These are phyloP conservation scores for Halcyon malimbica DNA, from an alignment of 2,113 vertebrate genomes.

Conservation along the genomic window DNA sequence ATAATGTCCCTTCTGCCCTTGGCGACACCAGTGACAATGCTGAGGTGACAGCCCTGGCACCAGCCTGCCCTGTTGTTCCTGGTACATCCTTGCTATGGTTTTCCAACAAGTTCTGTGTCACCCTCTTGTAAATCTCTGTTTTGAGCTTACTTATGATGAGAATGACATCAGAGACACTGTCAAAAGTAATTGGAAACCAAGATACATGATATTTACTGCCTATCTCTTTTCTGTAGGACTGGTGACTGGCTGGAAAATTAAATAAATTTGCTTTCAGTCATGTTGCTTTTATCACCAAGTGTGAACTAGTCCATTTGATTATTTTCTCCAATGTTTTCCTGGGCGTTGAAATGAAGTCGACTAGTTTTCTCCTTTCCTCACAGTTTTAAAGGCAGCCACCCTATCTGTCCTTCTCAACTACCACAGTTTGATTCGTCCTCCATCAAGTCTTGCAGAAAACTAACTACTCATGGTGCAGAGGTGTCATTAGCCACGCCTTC, in stretches of 20 bases:
- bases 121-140: neutral
- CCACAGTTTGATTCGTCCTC: neutral
- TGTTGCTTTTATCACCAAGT: neutral
- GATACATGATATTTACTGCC: neutral
- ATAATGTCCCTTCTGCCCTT: fast-evolving
- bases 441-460: neutral
- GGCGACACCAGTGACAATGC: fast-evolving
- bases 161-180: neutral
- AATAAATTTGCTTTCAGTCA: neutral
- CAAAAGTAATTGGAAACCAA: neutral
- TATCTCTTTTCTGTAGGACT: neutral
- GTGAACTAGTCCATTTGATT: neutral
- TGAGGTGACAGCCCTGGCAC: neutral
- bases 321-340: neutral
- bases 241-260: neutral
- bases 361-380: neutral
- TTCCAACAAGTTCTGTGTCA: neutral
- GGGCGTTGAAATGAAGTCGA: neutral
- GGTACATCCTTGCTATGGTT: neutral
- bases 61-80: neutral
- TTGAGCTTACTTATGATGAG: neutral
- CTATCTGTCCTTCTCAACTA: neutral
- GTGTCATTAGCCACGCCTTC: neutral
- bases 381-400: neutral
- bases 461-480: neutral